Conservation (phyloP, 2,797 vertebrate species). For the Chromobotia macracanthus region DNA sequence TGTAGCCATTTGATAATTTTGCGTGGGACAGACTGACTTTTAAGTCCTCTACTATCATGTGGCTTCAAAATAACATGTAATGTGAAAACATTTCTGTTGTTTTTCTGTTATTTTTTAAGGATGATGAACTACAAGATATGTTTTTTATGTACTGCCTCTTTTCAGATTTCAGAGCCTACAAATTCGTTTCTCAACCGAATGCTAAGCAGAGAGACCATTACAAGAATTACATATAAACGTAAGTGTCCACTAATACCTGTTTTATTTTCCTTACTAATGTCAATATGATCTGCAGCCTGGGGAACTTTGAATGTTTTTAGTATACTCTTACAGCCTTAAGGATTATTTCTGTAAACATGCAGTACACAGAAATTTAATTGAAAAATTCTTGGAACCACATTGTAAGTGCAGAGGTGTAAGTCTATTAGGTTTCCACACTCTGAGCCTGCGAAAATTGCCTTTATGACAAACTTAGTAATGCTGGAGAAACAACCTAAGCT, state of each 20-base stretch:
- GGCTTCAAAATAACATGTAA: neutral
- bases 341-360: neutral
- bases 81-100: neutral
- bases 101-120: neutral
- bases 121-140: no score
- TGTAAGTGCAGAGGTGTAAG: neutral
- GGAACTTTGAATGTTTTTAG: neutral
- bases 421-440: neutral
- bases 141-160: constrained; percentile 52
- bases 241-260: constrained; percentile 68
- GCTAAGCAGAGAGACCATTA: constrained; percentile 98
- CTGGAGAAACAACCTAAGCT: constrained; percentile 1
- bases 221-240: constrained; percentile 98
- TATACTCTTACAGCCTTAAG: neutral
- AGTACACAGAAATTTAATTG: neutral
- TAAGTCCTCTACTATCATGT: neutral
- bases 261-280: neutral
- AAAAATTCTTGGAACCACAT: neutral
- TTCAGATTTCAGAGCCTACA: constrained; percentile 92
- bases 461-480: neutral
- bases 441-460: constrained; percentile 17
- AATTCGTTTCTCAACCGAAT: constrained; percentile 95
- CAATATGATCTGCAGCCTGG: neutral
- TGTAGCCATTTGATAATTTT: neutral
- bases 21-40: no score